Evolutionary conservation across 2,797 vertebrate species (phyloP).

Genomic region (Anas acuta): DNA sequence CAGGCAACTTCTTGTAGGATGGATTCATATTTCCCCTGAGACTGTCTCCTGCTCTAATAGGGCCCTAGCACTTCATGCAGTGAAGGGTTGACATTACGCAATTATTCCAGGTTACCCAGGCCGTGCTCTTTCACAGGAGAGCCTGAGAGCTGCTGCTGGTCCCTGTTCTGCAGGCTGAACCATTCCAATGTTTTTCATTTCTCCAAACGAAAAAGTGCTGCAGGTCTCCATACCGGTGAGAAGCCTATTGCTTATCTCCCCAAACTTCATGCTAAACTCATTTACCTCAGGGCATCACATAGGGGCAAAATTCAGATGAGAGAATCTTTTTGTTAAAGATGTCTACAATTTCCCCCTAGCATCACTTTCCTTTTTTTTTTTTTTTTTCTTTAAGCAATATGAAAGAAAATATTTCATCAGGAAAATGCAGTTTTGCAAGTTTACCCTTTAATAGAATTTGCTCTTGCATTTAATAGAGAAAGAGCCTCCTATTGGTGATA

Average conservation of each 20-base stretch:
- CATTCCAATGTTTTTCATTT: background rate
- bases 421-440: background rate
- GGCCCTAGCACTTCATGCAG: slow-evolving; percentile 17
- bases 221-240: background rate
- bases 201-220: background rate
- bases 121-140: background rate
- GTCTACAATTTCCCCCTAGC: background rate
- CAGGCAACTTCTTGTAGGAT: slow-evolving; percentile 30
- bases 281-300: background rate
- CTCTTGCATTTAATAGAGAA: background rate
- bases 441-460: background rate
- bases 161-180: background rate
- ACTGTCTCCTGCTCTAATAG: slow-evolving; percentile 8
- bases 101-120: background rate
- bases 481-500: background rate
- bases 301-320: background rate
- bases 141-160: background rate
- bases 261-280: background rate
- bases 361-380: background rate
- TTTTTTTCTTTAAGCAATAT: background rate
- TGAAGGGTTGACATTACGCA: background rate
- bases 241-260: background rate
- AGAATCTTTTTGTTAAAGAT: background rate
- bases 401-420: background rate
- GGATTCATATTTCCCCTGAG: slow-evolving; percentile 2